phyloP scores from a whole-genome alignment of 92 coral and sea anemone genomes.

The Actinostola sp. region DNA sequence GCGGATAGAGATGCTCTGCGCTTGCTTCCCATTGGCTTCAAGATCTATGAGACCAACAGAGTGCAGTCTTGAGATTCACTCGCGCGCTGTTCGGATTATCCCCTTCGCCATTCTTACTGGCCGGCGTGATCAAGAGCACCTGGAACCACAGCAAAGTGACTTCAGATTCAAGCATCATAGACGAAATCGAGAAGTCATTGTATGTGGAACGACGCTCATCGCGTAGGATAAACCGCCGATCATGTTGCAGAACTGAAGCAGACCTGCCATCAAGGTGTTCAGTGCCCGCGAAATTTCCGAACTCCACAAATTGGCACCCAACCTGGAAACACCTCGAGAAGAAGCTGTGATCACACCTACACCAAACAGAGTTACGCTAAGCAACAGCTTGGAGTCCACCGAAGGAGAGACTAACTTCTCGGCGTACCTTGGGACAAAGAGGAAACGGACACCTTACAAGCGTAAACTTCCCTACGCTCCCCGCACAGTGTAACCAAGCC shows the following conservation, averaged over 20 bases:
- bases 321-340: slow-evolving; percentile 4
- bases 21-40: slow-evolving; percentile 13
- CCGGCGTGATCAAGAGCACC: slow-evolving; percentile 42
- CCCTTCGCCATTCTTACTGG: slow-evolving; percentile 44
- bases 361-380: slow-evolving; percentile 26
- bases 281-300: slow-evolving; percentile 30
- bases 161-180: too few relatives aligned
- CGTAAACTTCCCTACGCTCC: slow-evolving; percentile 28
- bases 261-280: slow-evolving; percentile 32
- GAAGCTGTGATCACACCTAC: neutral
- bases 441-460: slow-evolving; percentile 29
- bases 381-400: slow-evolving; percentile 40
- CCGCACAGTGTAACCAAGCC: slow-evolving; percentile 41
- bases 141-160: slow-evolving; percentile 19
- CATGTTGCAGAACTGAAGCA: slow-evolving; percentile 24
- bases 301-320: slow-evolving; percentile 62
- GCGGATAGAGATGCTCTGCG: slow-evolving; percentile 13
- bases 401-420: slow-evolving; percentile 46
- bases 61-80: slow-evolving; percentile 26
- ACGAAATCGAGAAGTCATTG: slow-evolving; percentile 34
- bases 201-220: slow-evolving; percentile 45
- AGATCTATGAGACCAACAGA: slow-evolving; percentile 16
- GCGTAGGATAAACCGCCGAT: slow-evolving; percentile 23
- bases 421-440: slow-evolving; percentile 48
- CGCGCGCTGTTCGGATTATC: slow-evolving; percentile 40